Percentiles rank a stretch among this genome's conserved stretches.
These are phyloP conservation scores for Oncorhynchus kisutch DNA, from an alignment of 2,113 vertebrate species.

Conservation along the genomic window DNA sequence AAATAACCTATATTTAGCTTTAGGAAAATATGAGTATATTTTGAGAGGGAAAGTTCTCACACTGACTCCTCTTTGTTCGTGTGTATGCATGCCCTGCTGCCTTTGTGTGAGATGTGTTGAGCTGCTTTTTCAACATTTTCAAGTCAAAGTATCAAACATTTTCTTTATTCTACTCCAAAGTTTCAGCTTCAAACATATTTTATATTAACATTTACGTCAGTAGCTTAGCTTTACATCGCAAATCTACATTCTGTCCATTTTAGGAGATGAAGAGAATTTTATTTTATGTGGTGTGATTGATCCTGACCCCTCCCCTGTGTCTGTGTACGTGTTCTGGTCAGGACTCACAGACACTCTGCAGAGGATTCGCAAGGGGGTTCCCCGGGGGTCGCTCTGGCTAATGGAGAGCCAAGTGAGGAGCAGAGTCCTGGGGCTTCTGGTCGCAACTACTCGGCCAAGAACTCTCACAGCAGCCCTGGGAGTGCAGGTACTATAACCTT, in stretches of 20 bases:
- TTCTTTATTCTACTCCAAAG: too few relatives aligned
- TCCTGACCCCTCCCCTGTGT: not conserved
- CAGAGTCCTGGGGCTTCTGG: slow-evolving; percentile 61
- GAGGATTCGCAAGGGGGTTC: slow-evolving; percentile 64
- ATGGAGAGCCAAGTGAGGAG: slow-evolving; percentile 65
- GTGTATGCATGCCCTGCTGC: not conserved
- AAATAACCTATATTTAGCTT: slow-evolving; percentile 48
- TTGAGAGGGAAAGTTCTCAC: slow-evolving; percentile 25
- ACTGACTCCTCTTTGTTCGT: slow-evolving; percentile 12
- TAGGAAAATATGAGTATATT: slow-evolving; percentile 44
- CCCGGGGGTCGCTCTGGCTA: slow-evolving; percentile 54
- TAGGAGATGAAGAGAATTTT: too few relatives aligned
- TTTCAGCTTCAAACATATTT: too few relatives aligned
- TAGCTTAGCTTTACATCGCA: too few relatives aligned
- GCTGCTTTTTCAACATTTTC: not conserved
- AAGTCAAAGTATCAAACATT: too few relatives aligned
- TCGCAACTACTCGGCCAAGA: slow-evolving; percentile 69
- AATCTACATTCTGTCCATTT: too few relatives aligned
- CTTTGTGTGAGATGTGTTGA: not conserved
- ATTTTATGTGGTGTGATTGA: too few relatives aligned
- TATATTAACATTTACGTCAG: too few relatives aligned
- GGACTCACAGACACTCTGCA: slow-evolving; percentile 73
- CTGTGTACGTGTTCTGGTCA: slow-evolving; percentile 40
- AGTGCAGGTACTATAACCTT: slow-evolving; percentile 52
- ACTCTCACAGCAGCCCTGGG: slow-evolving; percentile 42